Percentiles rank a stretch among this genome's conserved stretches.
These are phyloP conservation scores for Jacana jacana DNA, from an alignment of 2,113 vertebrate genomes.

Conservation along the genomic window DNA sequence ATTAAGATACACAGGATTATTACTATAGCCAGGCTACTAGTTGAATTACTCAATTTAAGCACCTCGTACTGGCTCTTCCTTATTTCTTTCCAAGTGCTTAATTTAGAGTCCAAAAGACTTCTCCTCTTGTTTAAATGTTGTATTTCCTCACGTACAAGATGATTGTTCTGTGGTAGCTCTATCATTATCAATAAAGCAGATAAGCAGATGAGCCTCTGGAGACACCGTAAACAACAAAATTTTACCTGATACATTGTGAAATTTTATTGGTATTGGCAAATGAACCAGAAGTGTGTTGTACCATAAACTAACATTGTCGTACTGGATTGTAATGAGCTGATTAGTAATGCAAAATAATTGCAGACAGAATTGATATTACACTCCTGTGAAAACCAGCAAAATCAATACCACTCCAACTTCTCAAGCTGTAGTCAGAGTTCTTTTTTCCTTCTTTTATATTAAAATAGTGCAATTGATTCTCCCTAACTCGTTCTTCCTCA, in stretches of 20 bases:
- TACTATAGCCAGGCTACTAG: background rate
- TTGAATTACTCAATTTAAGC: background rate
- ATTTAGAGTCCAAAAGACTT: background rate
- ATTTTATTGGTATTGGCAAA: constrained; percentile 33
- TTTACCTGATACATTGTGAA: background rate
- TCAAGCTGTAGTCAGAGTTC: background rate
- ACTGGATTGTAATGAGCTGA: constrained; percentile 54
- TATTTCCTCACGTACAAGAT: background rate
- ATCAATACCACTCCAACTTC: constrained; percentile 17
- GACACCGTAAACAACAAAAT: background rate
- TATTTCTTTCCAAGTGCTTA: background rate
- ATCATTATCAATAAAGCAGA: background rate
- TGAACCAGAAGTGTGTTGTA: constrained; percentile 21
- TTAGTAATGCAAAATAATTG: constrained; percentile 68
- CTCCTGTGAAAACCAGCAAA: background rate
- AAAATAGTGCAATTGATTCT: background rate
- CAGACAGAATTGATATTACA: constrained; percentile 2
- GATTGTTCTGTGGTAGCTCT: background rate
- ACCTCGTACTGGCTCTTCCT: background rate
- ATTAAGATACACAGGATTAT: background rate
- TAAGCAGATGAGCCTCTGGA: background rate
- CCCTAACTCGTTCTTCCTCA: background rate
- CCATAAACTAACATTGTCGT: constrained; percentile 37
- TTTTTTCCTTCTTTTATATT: background rate
- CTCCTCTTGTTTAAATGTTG: background rate